Conservation (phyloP, 2,888 invertebrate species). For the Allygus modestus region DNA sequence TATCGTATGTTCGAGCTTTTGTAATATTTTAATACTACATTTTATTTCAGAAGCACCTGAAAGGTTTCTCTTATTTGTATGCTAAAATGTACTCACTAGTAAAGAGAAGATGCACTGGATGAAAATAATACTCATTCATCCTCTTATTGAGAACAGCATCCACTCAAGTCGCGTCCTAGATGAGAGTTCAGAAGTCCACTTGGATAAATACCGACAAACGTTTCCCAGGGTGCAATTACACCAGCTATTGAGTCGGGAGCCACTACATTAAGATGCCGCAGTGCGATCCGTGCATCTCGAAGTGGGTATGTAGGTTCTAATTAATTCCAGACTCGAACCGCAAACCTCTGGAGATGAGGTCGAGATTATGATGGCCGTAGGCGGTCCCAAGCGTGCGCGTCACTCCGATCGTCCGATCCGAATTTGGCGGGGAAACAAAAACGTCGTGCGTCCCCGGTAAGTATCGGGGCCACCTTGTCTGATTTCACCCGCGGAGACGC, state of each 20-base stretch:
- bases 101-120: no score
- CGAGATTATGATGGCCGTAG: not conserved
- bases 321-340: not conserved
- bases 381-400: not conserved
- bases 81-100: no score
- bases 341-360: not conserved
- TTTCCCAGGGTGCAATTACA: not conserved
- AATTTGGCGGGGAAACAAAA: not conserved
- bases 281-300: not conserved
- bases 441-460: constrained; percentile 20
- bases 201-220: not conserved
- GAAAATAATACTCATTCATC: no score
- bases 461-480: not conserved
- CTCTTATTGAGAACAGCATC: no score
- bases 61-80: no score
- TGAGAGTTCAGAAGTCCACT: not conserved
- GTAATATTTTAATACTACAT: no score
- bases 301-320: constrained; percentile 26
- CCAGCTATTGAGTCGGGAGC: not conserved
- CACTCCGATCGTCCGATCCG: constrained; percentile 2
- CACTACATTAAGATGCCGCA: not conserved
- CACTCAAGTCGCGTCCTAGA: no score
- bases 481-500: constrained; percentile 16
- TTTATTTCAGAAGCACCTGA: no score
- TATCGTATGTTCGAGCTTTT: no score